Evolutionary conservation across 2,797 vertebrate genomes (phyloP).

Genomic region (Characodon lateralis): DNA sequence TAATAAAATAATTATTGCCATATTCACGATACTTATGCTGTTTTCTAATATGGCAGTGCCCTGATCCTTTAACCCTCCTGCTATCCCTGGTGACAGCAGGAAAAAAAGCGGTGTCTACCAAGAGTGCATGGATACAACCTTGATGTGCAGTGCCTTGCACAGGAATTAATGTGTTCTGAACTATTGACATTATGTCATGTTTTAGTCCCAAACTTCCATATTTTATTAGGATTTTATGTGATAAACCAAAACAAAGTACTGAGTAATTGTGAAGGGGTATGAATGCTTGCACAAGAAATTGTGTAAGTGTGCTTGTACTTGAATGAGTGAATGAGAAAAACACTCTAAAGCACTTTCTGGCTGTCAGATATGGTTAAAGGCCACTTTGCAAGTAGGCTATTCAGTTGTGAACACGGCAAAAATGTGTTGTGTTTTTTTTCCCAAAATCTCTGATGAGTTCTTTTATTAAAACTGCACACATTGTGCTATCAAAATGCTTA

Average conservation of each 20-base stretch:
- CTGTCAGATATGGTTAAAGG: background rate
- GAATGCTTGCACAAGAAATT: background rate
- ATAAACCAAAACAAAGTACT: background rate
- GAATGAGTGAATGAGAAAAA: background rate
- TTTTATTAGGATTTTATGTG: background rate
- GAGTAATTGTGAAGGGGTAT: background rate
- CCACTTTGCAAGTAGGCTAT: background rate
- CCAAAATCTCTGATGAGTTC: background rate
- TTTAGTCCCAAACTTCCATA: background rate
- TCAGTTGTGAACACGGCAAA: background rate
- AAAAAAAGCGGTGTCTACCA: background rate
- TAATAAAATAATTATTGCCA: background rate
- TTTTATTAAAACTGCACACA: background rate
- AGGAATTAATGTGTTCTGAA: too few relatives aligned
- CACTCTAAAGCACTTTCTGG: background rate
- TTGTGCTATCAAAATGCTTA: background rate
- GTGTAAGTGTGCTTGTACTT: background rate
- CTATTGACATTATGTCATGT: background rate
- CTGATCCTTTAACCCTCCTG: background rate
- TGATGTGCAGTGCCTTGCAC: too few relatives aligned
- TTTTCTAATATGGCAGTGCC: background rate
- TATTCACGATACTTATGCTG: background rate
- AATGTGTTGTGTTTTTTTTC: background rate
- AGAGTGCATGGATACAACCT: background rate
- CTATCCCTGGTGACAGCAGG: background rate